phyloP scores from a whole-genome alignment of 2,888 invertebrate species.

The Erannis defoliaria region DNA sequence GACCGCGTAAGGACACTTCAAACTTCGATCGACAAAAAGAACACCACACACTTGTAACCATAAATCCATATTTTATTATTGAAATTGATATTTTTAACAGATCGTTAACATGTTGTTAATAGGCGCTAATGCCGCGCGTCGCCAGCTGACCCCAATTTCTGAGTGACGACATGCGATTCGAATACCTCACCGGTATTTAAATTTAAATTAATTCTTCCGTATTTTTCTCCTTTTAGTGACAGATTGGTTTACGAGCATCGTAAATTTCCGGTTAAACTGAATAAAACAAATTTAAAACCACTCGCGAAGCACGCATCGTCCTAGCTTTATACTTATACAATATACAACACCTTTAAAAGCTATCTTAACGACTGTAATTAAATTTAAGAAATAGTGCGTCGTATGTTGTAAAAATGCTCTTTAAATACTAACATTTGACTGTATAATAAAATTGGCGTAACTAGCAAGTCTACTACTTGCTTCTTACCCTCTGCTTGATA shows the following conservation, averaged over 20 bases:
- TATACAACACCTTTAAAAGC: conserved; percentile 35
- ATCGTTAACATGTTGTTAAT: conserved; percentile 76
- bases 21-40: conserved; percentile 7
- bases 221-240: conserved; percentile 61
- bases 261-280: conserved; percentile 54
- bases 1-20: background rate
- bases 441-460: conserved; percentile 1
- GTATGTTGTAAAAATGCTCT: conserved; percentile 7
- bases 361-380: conserved; percentile 32
- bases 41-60: conserved; percentile 22
- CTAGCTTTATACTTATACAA: conserved; percentile 29
- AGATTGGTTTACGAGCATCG: conserved; percentile 63
- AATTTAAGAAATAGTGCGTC: conserved; percentile 14
- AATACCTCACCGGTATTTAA: conserved; percentile 58
- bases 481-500: too few relatives aligned
- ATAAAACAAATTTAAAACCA: conserved; percentile 52
- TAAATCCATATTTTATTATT: conserved; percentile 42
- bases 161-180: conserved; percentile 63
- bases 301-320: conserved; percentile 26
- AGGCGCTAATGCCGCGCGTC: conserved; percentile 69
- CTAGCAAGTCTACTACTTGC: background rate
- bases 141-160: conserved; percentile 66
- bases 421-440: conserved; percentile 13
- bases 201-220: conserved; percentile 66
- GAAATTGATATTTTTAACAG: conserved; percentile 66